These are phyloP conservation scores for Hoplodrina blanda DNA, from an alignment of 2,888 invertebrate genomes.

Conservation along the genomic window DNA sequence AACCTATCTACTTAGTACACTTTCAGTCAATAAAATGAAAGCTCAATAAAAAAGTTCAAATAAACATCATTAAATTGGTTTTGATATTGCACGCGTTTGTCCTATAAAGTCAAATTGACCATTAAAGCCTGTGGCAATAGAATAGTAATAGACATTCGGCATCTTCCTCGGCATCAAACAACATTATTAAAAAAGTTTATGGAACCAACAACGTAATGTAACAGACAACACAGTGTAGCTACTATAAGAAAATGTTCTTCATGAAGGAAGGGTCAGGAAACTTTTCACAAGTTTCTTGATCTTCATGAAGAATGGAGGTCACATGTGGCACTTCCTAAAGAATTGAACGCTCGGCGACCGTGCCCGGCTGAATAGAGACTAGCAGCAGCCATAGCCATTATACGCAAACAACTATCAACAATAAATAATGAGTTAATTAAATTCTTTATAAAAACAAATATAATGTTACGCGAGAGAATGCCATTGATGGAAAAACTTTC, in stretches of 20 bases:
- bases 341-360: slow-evolving; percentile 36
- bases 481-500: no score
- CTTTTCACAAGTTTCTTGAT: slow-evolving; percentile 6
- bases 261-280: slow-evolving; percentile 42
- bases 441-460: no score
- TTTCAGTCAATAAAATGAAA: slow-evolving; percentile 29
- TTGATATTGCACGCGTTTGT: slow-evolving; percentile 49
- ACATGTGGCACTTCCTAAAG: slow-evolving; percentile 48
- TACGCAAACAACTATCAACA: no score
- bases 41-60: slow-evolving; percentile 43
- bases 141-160: slow-evolving; percentile 54
- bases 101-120: slow-evolving; percentile 63
- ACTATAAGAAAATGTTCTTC: slow-evolving; percentile 39
- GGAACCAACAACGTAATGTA: slow-evolving; percentile 30
- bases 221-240: slow-evolving; percentile 18
- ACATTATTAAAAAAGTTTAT: slow-evolving; percentile 64
- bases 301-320: slow-evolving; percentile 1
- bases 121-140: slow-evolving; percentile 59
- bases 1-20: neutral
- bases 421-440: no score
- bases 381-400: no score
- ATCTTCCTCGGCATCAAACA: slow-evolving; percentile 55
- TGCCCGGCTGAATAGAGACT: neutral
- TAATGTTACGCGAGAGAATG: no score
- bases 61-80: slow-evolving; percentile 63